Evolutionary conservation across 2,113 vertebrate species (phyloP).

Genomic region (Nothocercus nigrocapillus): DNA sequence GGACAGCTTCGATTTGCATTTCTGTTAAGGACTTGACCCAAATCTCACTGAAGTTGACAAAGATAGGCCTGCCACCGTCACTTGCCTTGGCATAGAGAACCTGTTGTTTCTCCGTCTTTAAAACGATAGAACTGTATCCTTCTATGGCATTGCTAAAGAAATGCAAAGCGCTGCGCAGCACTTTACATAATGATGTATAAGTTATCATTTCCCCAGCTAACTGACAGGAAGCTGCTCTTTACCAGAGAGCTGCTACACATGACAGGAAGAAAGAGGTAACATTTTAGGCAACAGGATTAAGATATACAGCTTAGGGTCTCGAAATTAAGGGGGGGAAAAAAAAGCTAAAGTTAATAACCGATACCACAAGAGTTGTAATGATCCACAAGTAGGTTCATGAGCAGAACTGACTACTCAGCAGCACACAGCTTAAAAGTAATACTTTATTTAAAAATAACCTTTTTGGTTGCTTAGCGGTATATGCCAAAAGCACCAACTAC

Average conservation of each 20-base stretch:
- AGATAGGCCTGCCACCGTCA: neutral
- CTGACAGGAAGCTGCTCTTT: neutral
- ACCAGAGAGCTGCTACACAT: accelerated
- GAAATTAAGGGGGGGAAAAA: neutral
- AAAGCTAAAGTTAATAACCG: neutral
- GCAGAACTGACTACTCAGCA: neutral
- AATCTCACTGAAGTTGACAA: neutral
- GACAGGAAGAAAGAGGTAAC: neutral
- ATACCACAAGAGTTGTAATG: neutral
- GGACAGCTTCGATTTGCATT: neutral
- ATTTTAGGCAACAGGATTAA: neutral
- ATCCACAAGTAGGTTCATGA: neutral
- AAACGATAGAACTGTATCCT: neutral
- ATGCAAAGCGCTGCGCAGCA: neutral
- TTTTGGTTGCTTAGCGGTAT: neutral
- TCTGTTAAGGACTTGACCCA: neutral
- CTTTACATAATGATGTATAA: neutral
- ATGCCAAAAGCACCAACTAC: neutral
- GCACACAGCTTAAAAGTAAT: neutral
- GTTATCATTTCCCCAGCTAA: neutral
- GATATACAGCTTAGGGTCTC: neutral
- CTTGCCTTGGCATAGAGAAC: neutral
- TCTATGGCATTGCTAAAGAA: neutral
- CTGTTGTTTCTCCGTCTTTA: neutral
- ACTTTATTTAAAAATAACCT: neutral